Percentiles rank a stretch among this genome's conserved stretches.
These are phyloP conservation scores for Hyperoplus immaculatus DNA, from an alignment of 2,797 vertebrate genomes.

Conservation along the genomic window DNA sequence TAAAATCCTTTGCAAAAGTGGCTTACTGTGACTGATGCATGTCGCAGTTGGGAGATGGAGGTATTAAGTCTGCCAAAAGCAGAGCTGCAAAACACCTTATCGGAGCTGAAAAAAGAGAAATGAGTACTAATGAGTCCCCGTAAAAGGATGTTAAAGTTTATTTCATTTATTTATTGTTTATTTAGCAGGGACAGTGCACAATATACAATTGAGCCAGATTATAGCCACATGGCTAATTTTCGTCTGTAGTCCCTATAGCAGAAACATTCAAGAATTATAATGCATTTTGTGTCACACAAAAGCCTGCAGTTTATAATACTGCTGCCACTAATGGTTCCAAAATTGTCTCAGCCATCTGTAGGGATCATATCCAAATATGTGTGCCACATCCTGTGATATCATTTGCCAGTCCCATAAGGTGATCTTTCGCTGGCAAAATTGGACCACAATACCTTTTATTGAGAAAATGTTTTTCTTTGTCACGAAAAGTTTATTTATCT, in stretches of 20 bases:
- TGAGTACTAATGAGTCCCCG: slow-evolving; percentile 58
- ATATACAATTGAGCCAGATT: too few species aligned
- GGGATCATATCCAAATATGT: slow-evolving; percentile 74
- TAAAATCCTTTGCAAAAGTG: slow-evolving; percentile 14
- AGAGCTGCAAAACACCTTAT: slow-evolving; percentile 50
- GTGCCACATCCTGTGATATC: slow-evolving; percentile 72
- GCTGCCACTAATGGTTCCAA: slow-evolving; percentile 65
- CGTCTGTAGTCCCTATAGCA: too few species aligned
- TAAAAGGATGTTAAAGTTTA: slow-evolving; percentile 51
- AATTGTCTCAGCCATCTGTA: slow-evolving; percentile 75
- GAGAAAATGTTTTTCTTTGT: background rate
- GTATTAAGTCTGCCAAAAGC: slow-evolving; percentile 18
- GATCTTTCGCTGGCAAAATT: slow-evolving; percentile 24
- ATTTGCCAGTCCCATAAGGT: slow-evolving; percentile 54
- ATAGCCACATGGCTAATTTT: too few species aligned
- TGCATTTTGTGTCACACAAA: slow-evolving; percentile 61
- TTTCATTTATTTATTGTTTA: too few species aligned
- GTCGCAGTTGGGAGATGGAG: slow-evolving; percentile 9
- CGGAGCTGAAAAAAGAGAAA: slow-evolving; percentile 13
- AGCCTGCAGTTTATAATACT: slow-evolving; percentile 68
- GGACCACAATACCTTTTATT: background rate
- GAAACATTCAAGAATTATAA: slow-evolving; percentile 73
- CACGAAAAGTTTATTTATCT: background rate
- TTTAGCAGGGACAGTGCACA: too few species aligned
- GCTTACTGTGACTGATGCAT: slow-evolving; percentile 29